These are phyloP conservation scores for Mesoclemmys tuberculata DNA, from an alignment of 2,113 vertebrate genomes.

Conservation along the genomic window DNA sequence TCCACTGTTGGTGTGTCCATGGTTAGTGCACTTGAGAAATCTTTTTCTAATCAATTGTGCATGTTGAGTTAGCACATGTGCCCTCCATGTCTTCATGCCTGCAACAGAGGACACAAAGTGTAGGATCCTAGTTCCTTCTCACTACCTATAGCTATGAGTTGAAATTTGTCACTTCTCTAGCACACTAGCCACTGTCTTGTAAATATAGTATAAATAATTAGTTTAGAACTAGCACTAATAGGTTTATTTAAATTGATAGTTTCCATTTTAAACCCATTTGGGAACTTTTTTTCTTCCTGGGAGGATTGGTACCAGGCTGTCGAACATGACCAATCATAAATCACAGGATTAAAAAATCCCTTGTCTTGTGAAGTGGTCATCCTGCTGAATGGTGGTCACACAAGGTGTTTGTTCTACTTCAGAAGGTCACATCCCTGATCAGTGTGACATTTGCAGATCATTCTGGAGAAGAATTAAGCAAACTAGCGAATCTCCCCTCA, in stretches of 20 bases:
- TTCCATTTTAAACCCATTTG: not conserved
- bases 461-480: not conserved
- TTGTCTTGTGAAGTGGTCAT: not conserved
- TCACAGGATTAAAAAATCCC: not conserved
- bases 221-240: not conserved
- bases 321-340: not conserved
- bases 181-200: not conserved
- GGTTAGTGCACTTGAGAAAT: too few species aligned
- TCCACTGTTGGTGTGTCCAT: not conserved
- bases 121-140: not conserved
- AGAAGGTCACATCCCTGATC: not conserved
- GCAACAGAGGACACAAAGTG: not conserved
- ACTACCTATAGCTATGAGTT: not conserved
- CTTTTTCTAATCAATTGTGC: not conserved
- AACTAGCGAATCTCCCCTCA: not conserved
- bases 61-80: not conserved
- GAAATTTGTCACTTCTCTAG: not conserved
- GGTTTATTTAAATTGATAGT: not conserved
- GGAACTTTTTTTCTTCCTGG: not conserved
- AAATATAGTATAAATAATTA: too few species aligned
- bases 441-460: not conserved
- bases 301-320: not conserved
- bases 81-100: too few species aligned
- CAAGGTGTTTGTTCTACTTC: not conserved
- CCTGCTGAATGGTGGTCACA: not conserved